Evolutionary conservation across 30 jellyfish, hydroid and myxozoan species (phyloP).

Genomic region (Hydractinia symbiolongicarpus): DNA sequence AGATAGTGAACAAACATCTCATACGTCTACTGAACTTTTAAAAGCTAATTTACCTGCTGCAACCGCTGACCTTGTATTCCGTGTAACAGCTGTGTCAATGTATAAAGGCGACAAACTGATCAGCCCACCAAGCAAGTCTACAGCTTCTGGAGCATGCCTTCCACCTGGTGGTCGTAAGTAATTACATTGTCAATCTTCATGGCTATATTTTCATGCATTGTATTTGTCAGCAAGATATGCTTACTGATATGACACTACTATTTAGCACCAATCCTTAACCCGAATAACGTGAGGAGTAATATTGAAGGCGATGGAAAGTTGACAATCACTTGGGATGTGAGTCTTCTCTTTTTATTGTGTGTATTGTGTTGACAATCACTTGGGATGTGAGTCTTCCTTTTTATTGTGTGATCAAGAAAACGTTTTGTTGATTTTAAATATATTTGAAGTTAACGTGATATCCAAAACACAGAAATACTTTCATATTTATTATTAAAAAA

Average conservation of each 20-base stretch:
- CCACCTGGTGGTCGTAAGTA: conserved; percentile 26
- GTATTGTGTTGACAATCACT: conserved; percentile 7
- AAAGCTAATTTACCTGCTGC: conserved; percentile 11
- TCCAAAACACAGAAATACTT: too few species aligned
- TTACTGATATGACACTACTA: background rate
- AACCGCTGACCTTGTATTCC: conserved; percentile 18
- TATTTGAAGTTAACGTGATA: too few species aligned
- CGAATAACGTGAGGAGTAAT: conserved; percentile 6
- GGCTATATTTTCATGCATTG: background rate
- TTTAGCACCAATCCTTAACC: conserved; percentile 19
- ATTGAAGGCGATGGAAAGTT: conserved; percentile 7
- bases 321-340: conserved; percentile 31
- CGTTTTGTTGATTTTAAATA: background rate
- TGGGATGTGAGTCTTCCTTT: conserved; percentile 33
- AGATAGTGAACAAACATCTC: background rate
- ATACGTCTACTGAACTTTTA: background rate
- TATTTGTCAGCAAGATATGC: background rate
- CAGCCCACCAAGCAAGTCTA: conserved; percentile 9
- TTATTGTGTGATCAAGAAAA: background rate
- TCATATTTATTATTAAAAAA: too few species aligned
- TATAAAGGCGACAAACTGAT: background rate
- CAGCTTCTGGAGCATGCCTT: background rate
- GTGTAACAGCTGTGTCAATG: conserved; percentile 14
- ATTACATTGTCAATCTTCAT: background rate
- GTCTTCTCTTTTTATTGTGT: background rate